Evolutionary conservation across 2,888 invertebrate species (phyloP), one percentile per base, ranked within the genome.

Genomic region (Eledone cirrhosa): DNA sequence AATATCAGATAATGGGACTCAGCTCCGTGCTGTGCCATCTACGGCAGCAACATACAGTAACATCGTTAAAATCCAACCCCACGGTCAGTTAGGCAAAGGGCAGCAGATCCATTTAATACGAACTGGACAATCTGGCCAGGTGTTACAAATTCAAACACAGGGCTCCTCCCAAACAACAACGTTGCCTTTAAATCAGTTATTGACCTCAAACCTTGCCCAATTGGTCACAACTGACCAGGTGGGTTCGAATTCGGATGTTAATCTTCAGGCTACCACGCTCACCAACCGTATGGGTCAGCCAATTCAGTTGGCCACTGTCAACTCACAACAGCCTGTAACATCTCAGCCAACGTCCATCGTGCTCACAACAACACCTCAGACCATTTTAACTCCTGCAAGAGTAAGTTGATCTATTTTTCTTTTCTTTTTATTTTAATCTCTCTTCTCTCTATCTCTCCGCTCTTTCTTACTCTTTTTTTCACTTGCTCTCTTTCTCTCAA

Each of bases 101-200:
- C 72, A n/a, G 11, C 41, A 31, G n/a, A 41, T 72, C 31, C 72
- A 72, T 19, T 72, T 72, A 22, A 72, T 72, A 72, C 72, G 41
- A 14, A 41, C 72, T 22, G 69, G 33, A 11, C 69, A 41, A 41
- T 41, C 41, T 8, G 41, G 41, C 41, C 41, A 41, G 41, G 41
- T 41, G 41, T 41, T 69, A 31, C 72, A 72, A 22, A 72, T 72
- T 72, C 33, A 31, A 41, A 31, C 31, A 33, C 33, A 33, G 72
- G 41, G n/a, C 33, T 31, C 22, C 11, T 33, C 72, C 22, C 72
- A 72, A 41, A 72, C 41, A 33, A 31, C 67, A 29, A 67, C 72
- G 22, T 31, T 72, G 13, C 72, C 72, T 11, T 41, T 72, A 22
- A 41, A 31, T 22, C 72, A 72, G 22, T 72, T 72, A 33, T 22